phyloP scores from a whole-genome alignment of 2,113 vertebrate genomes.

The Brachirus orientalis region DNA sequence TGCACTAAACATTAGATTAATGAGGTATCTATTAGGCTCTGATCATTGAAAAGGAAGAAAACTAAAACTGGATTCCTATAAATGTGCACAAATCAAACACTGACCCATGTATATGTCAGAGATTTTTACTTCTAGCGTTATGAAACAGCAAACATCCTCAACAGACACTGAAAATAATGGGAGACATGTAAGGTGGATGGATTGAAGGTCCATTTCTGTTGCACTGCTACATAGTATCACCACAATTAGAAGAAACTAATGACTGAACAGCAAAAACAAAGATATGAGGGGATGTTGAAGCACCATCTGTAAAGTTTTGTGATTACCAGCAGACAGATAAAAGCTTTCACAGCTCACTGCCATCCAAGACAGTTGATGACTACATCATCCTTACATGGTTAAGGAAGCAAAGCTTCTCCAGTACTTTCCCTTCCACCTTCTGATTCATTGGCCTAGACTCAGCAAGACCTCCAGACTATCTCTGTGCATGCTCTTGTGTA shows the following conservation, averaged over 20 bases:
- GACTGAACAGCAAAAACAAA: too few relatives aligned
- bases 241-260: too few relatives aligned
- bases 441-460: conserved; percentile 72
- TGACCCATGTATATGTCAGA: neutral
- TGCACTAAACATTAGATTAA: conserved; percentile 11
- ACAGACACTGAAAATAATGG: neutral
- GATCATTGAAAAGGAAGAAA: conserved; percentile 8
- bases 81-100: neutral
- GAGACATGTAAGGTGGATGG: neutral
- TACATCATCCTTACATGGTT: conserved; percentile 35
- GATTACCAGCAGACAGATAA: too few relatives aligned
- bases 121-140: neutral
- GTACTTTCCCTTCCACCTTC: conserved; percentile 64
- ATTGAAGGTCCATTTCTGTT: conserved; percentile 9
- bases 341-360: neutral
- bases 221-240: too few relatives aligned
- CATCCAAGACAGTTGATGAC: conserved; percentile 47
- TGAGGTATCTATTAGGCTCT: conserved; percentile 3
- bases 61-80: neutral
- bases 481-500: conserved; percentile 65
- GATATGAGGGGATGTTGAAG: too few relatives aligned
- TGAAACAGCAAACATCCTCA: neutral
- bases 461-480: conserved; percentile 74
- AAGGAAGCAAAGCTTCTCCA: conserved; percentile 41
- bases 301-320: too few relatives aligned